Evolutionary conservation across 1,140 invertebrate species (phyloP).

Genomic region (Eulimnadia texana): DNA sequence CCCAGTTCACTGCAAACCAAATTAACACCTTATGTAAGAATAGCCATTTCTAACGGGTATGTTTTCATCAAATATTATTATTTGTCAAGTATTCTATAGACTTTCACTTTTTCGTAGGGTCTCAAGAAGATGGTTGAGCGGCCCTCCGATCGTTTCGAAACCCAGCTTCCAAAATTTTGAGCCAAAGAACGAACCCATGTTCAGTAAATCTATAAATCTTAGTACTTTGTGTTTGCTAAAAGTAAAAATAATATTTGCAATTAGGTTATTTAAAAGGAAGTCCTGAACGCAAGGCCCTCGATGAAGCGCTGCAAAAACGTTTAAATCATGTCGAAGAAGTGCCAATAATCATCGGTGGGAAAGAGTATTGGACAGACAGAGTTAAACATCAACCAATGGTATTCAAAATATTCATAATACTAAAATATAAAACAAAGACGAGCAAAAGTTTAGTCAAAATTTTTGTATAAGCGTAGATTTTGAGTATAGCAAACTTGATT

Average conservation of each 20-base stretch:
- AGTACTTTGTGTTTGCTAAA: slow-evolving; percentile 9
- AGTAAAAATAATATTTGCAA: slow-evolving; percentile 5
- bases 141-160: slow-evolving; percentile 35
- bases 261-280: slow-evolving; percentile 8
- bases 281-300: not conserved
- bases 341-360: slow-evolving; percentile 80
- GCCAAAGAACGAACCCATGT: slow-evolving; percentile 64
- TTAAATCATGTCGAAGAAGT: slow-evolving; percentile 43
- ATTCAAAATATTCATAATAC: slow-evolving; percentile 19
- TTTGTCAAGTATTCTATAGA: not conserved
- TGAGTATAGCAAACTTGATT: too few relatives aligned
- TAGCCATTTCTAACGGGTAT: not conserved
- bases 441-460: too few relatives aligned
- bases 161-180: slow-evolving; percentile 48
- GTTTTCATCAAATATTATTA: too few relatives aligned
- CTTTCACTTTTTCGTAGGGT: not conserved
- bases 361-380: slow-evolving; percentile 61
- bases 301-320: not conserved
- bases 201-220: slow-evolving; percentile 28
- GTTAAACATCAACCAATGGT: slow-evolving; percentile 61
- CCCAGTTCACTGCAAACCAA: too few relatives aligned
- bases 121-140: not conserved
- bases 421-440: too few relatives aligned
- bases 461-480: too few relatives aligned
- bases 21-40: too few relatives aligned